These are phyloP conservation scores for Hydractinia echinata DNA, from an alignment of 30 jellyfish, hydroid and myxozoan species.

Conservation along the genomic window DNA sequence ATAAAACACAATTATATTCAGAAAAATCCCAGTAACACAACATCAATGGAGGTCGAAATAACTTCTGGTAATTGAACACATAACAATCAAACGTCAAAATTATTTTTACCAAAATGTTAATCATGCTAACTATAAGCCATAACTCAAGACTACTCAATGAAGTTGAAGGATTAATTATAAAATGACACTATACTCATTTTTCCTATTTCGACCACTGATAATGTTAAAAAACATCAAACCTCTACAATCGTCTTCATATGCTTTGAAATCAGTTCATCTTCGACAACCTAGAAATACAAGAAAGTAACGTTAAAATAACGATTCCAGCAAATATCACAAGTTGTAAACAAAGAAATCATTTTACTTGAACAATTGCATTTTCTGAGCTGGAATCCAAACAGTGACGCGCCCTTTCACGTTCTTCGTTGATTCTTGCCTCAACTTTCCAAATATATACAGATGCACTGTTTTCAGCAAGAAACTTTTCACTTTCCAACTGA, in stretches of 20 bases:
- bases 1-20: no score
- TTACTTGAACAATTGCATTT: constrained; percentile 72
- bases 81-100: no score
- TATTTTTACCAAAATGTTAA: no score
- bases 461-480: constrained; percentile 92
- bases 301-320: neutral
- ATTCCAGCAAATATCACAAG: neutral
- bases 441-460: constrained; percentile 98
- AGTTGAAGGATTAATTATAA: no score
- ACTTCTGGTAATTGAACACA: no score
- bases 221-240: constrained; percentile 33
- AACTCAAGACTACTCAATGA: no score
- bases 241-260: constrained; percentile 98
- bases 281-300: constrained; percentile 72
- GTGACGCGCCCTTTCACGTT: constrained; percentile 90
- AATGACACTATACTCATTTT: neutral
- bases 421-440: constrained; percentile 90
- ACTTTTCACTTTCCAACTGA: constrained; percentile 87
- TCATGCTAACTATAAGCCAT: no score
- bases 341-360: neutral
- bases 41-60: no score
- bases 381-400: constrained; percentile 92
- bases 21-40: no score
- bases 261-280: constrained; percentile 75
- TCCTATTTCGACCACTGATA: neutral